Evolutionary conservation across 2,113 vertebrate genomes (phyloP), one percentile per base, ranked within the genome.

Genomic region (Harpagus bidentatus): DNA sequence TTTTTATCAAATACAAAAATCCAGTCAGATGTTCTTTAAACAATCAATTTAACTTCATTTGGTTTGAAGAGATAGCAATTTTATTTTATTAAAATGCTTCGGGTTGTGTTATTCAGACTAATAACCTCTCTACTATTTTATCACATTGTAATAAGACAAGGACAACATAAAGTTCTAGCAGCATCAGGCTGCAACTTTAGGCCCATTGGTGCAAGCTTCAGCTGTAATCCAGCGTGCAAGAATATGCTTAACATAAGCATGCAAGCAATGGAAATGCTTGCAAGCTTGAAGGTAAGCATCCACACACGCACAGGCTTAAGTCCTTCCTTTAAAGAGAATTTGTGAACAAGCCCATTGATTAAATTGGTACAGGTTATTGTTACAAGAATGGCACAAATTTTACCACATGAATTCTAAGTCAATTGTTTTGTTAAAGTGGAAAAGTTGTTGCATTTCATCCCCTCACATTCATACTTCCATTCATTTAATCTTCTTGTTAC

Each of bases 61-160:
- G 3, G 19, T 69, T 48, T 86, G 71, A 93, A 81, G 32, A 90
- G 25, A 53, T 3, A 86, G 78, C 23, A 55, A 36, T 15, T 73
- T 86, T 86, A 81, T 82, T 95, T 97, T 66, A 86, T 90, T 93
- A 85, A 82, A 95, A 82, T 77, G 14, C 7, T 77, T 79, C 52
- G 21, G 34, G 36, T 10, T 85, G 11, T 38, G 31, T 85, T 58
- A 70, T 47, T 70, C 63, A 89, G 40, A 48, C 29, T 85, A 82
- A 85, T 70, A 82, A 82, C 9, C 15, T 82, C 62, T 78, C 36
- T 53, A 40, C 19, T 89, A 65, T 70, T 94, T 95, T 82, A 85
- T 59, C 58, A 40, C 43, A 28, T 13, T 70, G 11, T 40, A 78
- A 47, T 59, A 88, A 74, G 21, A 85, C 2, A 6, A 78, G 32